Base-by-base conservation (phyloP, 2,797 vertebrate species). In the Coreius guichenoti region DNA sequence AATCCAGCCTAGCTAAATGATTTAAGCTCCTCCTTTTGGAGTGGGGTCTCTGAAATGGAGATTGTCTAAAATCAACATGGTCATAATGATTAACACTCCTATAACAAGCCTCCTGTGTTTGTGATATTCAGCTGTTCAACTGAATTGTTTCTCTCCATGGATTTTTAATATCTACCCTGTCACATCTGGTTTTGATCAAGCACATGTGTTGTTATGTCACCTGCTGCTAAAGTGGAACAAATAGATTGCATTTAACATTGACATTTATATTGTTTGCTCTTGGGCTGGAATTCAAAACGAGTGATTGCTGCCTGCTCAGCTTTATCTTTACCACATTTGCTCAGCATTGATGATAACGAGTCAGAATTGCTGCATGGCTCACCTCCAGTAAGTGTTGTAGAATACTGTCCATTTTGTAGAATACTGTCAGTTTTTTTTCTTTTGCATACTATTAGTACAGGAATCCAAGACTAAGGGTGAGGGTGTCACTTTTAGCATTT, bases 261-360 rank as follows among this genome's bases (percentile, higher is more conserved):
- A 89, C 90, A 88, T 92, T 93, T 91, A 83, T 74, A 54, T 68
- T 11, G 54, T 86, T 78, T 58, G 19, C 67, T 67, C 63, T 75
- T 39, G 17, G 54, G 72, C 63, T 33, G 17, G 16, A 63, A 51
- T 79, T 82, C 51, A 76, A 39, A 88, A 81, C 8, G 69, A 43
- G 14, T 65, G 54, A 26, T 49, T 33, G n/a, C 36, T 58, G 31
- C 51, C 26, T 51, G 43, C 80, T 76, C 79, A 72, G 16, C 43
- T 76, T 56, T 70, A 82, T 75, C 82, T 63, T 61, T 69, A 87
- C 58, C 78, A 49, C 29, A 33, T 68, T 68, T 13, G 0, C 29
- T 67, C 61, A 68, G 61, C 12, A 12, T 1, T 45, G 78, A 81
- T 58, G 45, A 31, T 26, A 68, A 54, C 73, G 12, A 81, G 33